A percentile compares a stretch with the other conserved stretches of the same genome.
phyloP scores from a whole-genome alignment of 2,888 invertebrate genomes.

The Perizoma affinitatum region DNA sequence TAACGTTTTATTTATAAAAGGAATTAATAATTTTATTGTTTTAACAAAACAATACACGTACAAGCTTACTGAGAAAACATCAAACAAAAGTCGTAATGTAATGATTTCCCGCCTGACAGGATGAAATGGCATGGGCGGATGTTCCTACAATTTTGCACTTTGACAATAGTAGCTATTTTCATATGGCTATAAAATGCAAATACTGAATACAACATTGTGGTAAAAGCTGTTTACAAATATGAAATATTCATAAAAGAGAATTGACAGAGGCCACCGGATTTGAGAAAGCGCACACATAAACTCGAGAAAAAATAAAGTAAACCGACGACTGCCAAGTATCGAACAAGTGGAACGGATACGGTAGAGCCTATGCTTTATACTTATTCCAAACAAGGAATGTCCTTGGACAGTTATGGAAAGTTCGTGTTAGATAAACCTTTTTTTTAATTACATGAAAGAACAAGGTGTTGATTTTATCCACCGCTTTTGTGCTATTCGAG shows the following conservation, averaged over 20 bases:
- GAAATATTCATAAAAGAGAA: conserved; percentile 78
- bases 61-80: conserved; percentile 16
- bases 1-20: neutral
- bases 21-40: neutral
- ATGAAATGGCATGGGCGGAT: conserved; percentile 43
- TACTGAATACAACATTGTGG: conserved; percentile 69
- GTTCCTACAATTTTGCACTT: conserved; percentile 47
- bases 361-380: conserved; percentile 38
- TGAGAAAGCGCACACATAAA: conserved; percentile 49
- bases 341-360: conserved; percentile 49
- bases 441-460: conserved; percentile 66
- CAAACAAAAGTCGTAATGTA: conserved; percentile 27
- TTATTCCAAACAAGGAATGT: conserved; percentile 51
- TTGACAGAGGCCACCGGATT: conserved; percentile 64
- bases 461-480: conserved; percentile 68
- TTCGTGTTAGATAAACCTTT: conserved; percentile 53
- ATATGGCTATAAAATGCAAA: conserved; percentile 66
- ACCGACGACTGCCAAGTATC: conserved; percentile 56
- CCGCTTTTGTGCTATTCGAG: conserved; percentile 47
- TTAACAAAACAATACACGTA: conserved; percentile 14
- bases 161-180: conserved; percentile 55
- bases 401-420: conserved; percentile 46
- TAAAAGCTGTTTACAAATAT: conserved; percentile 74
- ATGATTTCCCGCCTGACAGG: conserved; percentile 31
- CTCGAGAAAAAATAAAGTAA: conserved; percentile 53